Evolutionary conservation across 2,113 vertebrate species (phyloP).

Genomic region (Actinemys pallida): DNA sequence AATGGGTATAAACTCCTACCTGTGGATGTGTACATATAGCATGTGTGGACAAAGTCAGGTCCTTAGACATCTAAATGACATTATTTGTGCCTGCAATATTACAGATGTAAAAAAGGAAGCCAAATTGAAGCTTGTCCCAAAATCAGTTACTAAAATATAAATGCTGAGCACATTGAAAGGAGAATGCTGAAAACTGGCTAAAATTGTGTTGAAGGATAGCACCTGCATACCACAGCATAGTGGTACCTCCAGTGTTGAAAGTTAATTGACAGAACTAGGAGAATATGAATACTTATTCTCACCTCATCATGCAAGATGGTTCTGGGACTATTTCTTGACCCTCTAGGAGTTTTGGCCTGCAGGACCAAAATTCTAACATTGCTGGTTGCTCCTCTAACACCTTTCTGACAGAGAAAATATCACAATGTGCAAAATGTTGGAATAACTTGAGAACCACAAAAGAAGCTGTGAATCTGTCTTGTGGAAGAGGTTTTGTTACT

Average conservation of each 20-base stretch:
- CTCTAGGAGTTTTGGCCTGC: not conserved
- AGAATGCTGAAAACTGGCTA: not conserved
- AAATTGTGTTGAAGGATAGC: not conserved
- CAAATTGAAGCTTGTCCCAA: not conserved
- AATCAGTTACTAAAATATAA: not conserved
- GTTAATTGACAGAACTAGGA: not conserved
- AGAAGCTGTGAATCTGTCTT: not conserved
- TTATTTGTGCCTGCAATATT: not conserved
- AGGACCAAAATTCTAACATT: not conserved
- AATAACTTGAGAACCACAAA: slow-evolving; percentile 2
- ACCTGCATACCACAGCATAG: too few relatives aligned
- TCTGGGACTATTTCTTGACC: not conserved
- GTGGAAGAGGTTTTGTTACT: not conserved
- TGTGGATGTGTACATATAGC: not conserved
- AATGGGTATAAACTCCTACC: not conserved
- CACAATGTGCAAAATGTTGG: rapidly evolving
- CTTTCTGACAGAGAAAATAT: not conserved
- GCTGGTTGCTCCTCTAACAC: not conserved
- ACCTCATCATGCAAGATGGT: not conserved
- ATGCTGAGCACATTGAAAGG: not conserved
- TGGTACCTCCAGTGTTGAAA: not conserved
- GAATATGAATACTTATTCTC: not conserved
- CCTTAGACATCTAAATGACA: not conserved
- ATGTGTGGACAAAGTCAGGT: not conserved
- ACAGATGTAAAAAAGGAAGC: not conserved